Evolutionary conservation across 2,888 invertebrate genomes (phyloP), one percentile per base, ranked within the genome.

Genomic region (Entomobrya proxima): DNA sequence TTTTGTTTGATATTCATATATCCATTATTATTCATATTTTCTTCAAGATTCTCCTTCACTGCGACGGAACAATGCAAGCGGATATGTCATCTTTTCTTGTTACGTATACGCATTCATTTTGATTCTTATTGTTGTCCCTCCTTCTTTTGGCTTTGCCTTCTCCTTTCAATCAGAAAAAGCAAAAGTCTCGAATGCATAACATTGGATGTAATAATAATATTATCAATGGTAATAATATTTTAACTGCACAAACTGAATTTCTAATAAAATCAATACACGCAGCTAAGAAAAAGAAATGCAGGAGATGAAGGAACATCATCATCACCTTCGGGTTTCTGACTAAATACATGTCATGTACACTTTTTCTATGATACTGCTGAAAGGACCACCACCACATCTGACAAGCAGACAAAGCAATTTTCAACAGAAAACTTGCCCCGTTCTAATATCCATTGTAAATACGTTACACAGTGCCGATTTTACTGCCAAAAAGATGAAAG

Each of bases 31-130:
- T 50, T 47, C 27, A 67, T 52, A 35, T 35, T 32, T 74, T 74
- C 52, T 35, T 32, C 30, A 74, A 21, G 50, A 52, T 52, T 52
- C 32, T 32, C 1, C 2, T 58, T 1, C 32, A 76, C 13, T 32
- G 37, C n/a, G 13, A 30, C 0, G 7, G 30, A 69, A 40, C 52
- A 75, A 84, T 79, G 76, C 52, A 35, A 80, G 50, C 78, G 84
- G 84, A 85, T 85, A 74, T 84, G 77, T 69, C 76, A 47, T 76
- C 72, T 77, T 84, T 67, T 72, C 77, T 55, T 67, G 30, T 32
- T 64, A 47, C 40, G 35, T 55, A 55, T 15, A 7, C 18, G 61
- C 50, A 67, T 82, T 64, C 30, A 18, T 15, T 76, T 52, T 67
- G 35, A 82, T 82, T 75, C 47, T 7, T n/a, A 47, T 75, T 76